Percentiles rank a stretch among this genome's conserved stretches.
phyloP scores from a whole-genome alignment of 2,113 vertebrate genomes.

The Chloroceryle aenea region DNA sequence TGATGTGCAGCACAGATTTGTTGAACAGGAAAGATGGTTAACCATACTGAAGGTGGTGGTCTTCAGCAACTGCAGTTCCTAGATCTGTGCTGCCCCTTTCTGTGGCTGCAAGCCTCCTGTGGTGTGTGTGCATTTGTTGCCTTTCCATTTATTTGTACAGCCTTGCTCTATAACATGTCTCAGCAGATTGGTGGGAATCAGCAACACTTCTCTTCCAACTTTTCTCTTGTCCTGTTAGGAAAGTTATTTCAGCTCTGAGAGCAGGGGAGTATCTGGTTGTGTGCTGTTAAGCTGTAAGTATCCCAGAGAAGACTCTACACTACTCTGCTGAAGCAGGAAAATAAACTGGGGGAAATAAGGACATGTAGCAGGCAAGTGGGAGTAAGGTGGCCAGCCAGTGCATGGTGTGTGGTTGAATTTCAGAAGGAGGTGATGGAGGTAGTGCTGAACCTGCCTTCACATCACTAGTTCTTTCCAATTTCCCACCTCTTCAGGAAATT shows the following conservation, averaged over 20 bases:
- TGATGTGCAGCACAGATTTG: background rate
- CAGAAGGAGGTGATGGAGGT: background rate
- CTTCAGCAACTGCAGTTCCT: background rate
- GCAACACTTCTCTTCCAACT: background rate
- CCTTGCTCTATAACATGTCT: background rate
- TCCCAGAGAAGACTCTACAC: background rate
- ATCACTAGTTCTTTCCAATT: background rate
- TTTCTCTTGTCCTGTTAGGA: background rate
- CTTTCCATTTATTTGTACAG: background rate
- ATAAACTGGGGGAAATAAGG: background rate
- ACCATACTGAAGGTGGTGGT: background rate
- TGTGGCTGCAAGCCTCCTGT: background rate
- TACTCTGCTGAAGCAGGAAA: background rate
- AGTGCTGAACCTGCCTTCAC: background rate
- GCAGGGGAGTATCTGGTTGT: background rate
- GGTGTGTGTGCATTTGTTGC: background rate
- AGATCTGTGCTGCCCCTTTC: background rate
- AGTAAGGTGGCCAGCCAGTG: background rate
- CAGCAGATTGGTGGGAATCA: background rate
- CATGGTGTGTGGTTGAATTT: background rate
- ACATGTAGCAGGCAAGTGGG: background rate
- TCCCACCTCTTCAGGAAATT: background rate
- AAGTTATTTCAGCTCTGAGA: background rate
- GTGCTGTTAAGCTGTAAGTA: background rate
- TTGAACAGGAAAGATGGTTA: background rate